These are phyloP conservation scores for Bugulina stolonifera DNA, from an alignment of 2,888 invertebrate genomes.

Conservation along the genomic window DNA sequence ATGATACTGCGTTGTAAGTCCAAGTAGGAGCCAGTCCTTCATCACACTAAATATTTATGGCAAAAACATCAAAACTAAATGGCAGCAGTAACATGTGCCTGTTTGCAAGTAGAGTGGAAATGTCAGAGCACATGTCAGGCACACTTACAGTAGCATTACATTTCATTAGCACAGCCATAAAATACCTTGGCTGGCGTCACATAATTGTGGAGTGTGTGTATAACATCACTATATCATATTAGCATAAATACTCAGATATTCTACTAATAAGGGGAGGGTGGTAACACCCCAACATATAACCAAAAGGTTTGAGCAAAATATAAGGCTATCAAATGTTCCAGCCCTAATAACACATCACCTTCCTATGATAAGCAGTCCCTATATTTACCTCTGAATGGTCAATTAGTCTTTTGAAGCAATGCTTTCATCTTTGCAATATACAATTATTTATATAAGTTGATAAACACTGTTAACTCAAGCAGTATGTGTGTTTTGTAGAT, in stretches of 20 bases:
- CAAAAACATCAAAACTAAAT: not conserved
- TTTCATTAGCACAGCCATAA: constrained; percentile 23
- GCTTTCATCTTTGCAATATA: not conserved
- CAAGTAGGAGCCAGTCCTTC: too few relatives aligned
- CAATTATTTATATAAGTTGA: not conserved
- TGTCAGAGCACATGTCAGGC: constrained; percentile 20
- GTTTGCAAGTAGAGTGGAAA: not conserved
- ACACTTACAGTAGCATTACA: not conserved
- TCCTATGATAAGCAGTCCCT: too few relatives aligned
- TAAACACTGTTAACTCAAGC: too few relatives aligned
- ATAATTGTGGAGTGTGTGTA: not conserved
- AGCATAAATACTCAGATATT: too few relatives aligned
- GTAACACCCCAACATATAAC: not conserved
- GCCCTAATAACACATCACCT: too few relatives aligned
- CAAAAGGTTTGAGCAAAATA: too few relatives aligned
- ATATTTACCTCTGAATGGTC: not conserved
- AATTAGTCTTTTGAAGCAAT: not conserved
- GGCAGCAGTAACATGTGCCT: not conserved
- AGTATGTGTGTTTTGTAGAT: too few relatives aligned
- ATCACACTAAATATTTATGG: not conserved
- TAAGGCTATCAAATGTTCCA: too few relatives aligned
- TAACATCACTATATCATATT: not conserved
- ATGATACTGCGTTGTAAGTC: too few relatives aligned
- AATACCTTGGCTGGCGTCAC: not conserved
- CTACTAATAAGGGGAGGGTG: too few relatives aligned